A percentile compares a stretch with the other conserved stretches of the same genome.
phyloP scores from a whole-genome alignment of 2,797 vertebrate genomes.

The Betta splendens region DNA sequence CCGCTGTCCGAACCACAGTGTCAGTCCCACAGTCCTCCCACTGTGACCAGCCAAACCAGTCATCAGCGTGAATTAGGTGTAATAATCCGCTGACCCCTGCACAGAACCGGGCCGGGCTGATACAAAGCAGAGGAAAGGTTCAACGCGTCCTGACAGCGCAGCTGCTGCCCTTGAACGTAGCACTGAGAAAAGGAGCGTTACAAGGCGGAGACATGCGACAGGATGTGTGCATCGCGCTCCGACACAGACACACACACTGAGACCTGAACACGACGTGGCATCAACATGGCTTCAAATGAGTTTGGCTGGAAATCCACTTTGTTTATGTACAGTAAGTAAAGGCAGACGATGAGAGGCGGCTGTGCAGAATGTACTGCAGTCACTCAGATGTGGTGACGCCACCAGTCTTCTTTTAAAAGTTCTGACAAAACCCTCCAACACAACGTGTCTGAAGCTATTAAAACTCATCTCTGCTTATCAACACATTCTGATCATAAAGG shows the following conservation, averaged over 20 bases:
- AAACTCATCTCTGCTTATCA: conserved; percentile 15
- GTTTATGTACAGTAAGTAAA: conserved; percentile 9
- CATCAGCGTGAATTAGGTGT: conserved; percentile 67
- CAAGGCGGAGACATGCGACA: conserved; percentile 37
- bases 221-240: conserved; percentile 16
- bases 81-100: conserved; percentile 63
- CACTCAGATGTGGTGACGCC: conserved; percentile 9
- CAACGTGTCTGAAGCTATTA: conserved; percentile 13
- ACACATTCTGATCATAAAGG: not conserved
- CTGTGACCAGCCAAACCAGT: conserved; percentile 56
- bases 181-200: conserved; percentile 54
- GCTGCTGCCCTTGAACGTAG: conserved; percentile 70
- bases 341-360: not conserved
- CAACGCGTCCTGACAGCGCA: conserved; percentile 72
- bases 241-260: conserved; percentile 25
- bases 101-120: conserved; percentile 48
- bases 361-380: not conserved
- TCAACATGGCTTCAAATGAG: conserved; percentile 21
- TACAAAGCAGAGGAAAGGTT: conserved; percentile 72
- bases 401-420: conserved; percentile 5
- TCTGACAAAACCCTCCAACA: conserved; percentile 22
- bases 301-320: conserved; percentile 14
- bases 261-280: conserved; percentile 18
- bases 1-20: conserved; percentile 33
- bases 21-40: conserved; percentile 56